Conservation (phyloP, 2,113 vertebrate genomes). For the Corynorhinus townsendii region DNA sequence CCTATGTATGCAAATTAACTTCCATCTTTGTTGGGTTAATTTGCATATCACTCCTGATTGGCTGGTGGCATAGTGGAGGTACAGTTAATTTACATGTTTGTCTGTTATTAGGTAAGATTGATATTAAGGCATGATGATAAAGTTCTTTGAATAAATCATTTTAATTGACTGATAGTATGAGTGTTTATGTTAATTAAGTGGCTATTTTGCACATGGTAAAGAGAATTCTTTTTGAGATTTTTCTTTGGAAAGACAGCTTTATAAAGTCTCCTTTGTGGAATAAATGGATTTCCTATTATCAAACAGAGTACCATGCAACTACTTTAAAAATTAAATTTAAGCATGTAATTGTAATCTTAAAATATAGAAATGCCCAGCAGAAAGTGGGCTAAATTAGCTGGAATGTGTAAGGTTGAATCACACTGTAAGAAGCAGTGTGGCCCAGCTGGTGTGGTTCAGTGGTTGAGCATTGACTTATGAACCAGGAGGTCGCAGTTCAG, state of each 20-base stretch:
- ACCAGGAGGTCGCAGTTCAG: too few species aligned
- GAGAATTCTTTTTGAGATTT: slow-evolving; percentile 43
- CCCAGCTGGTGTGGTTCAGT: too few species aligned
- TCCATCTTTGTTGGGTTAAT: too few species aligned
- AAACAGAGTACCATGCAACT: not conserved
- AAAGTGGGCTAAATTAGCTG: not conserved
- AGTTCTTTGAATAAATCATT: slow-evolving; percentile 63
- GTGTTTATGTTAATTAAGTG: slow-evolving; percentile 58
- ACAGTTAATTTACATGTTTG: too few species aligned
- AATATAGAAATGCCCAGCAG: not conserved
- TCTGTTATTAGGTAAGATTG: not conserved
- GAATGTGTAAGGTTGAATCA: not conserved
- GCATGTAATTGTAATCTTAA: not conserved
- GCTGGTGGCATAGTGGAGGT: too few species aligned
- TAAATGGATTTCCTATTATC: slow-evolving; percentile 36
- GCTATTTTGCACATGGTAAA: slow-evolving; percentile 60
- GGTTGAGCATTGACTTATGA: too few species aligned
- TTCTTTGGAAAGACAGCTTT: slow-evolving; percentile 48
- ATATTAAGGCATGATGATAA: slow-evolving; percentile 42
- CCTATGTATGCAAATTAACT: too few species aligned
- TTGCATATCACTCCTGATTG: too few species aligned
- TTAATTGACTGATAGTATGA: slow-evolving; percentile 61
- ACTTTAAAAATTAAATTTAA: not conserved
- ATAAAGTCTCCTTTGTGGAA: slow-evolving; percentile 34
- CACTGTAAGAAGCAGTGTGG: not conserved